Evolutionary conservation across 2,888 invertebrate species (phyloP), one percentile per base, ranked within the genome.

Genomic region (Agonum fuliginosum): DNA sequence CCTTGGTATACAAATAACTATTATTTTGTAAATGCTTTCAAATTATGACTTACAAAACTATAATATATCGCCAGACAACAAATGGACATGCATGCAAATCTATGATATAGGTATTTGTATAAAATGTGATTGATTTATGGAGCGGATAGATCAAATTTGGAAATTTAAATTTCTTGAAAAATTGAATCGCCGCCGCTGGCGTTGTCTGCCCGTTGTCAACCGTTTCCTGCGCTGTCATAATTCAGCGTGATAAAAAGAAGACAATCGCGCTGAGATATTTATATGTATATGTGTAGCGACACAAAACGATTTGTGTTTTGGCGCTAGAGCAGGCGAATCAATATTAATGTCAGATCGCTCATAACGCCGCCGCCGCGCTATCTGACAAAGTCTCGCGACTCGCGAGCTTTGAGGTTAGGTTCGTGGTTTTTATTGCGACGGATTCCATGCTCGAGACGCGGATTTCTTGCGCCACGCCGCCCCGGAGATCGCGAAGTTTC

Each of bases 291-390:
- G 58, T 77, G 69, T 69, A 24, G 70, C 70, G 77, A 77, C 77
- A 77, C 77, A 77, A 70, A 77, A 77, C 77, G 77, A 77, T 77
- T 77, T 77, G 77, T 77, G 77, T 77, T 77, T 77, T 77, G 70
- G 77, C 77, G 77, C 70, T 70, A 65, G 46, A 22, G 24, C n/a
- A 70, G n/a, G 51, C 27, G 77, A 77, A 77, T 77, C 77, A 69
- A 77, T 77, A 77, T 77, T 77, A 77, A 77, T 46, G 46, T 30
- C 72, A 37, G 62, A 74, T 74, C 71, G 71, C 71, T 71, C 74
- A 74, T 74, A 74, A 74, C 74, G 74, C 34, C 75, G 48, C 27
- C 62, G 37, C 22, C 48, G 30, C 34, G 72, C 51, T 43, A 74
- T 62, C 74, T 62, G 62, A n/a, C n/a, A n/a, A 46, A 62, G 58